Conservation (phyloP, 2,888 invertebrate species). For the Xestoiulus laeticollis region DNA sequence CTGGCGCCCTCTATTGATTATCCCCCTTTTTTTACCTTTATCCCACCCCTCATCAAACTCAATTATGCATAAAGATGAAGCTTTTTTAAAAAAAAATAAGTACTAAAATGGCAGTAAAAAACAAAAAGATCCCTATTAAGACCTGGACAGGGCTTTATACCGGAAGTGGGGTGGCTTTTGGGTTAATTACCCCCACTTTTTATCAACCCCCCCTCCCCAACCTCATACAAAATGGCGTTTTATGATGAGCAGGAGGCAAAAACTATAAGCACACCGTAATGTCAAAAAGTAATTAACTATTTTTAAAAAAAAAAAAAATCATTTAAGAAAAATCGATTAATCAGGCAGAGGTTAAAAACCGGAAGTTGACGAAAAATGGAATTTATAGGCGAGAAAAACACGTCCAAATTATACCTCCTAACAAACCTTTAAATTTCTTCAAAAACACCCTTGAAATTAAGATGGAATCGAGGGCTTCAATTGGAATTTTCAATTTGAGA, state of each 20-base stretch:
- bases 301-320: neutral
- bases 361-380: too few species aligned
- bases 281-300: constrained; percentile 26
- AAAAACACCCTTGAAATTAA: too few species aligned
- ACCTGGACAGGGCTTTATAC: neutral
- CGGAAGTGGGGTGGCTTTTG: neutral
- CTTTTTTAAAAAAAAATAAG: neutral
- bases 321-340: too few species aligned
- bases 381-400: too few species aligned
- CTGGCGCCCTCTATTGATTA: neutral
- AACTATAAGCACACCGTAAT: neutral
- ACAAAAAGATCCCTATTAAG: neutral
- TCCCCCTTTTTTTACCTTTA: neutral
- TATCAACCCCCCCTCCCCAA: neutral
- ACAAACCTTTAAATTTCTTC: too few species aligned
- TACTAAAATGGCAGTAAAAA: constrained; percentile 7
- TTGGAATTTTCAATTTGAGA: neutral
- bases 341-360: too few species aligned
- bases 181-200: constrained; percentile 1
- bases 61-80: constrained; percentile 16
- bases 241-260: neutral
- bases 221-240: neutral
- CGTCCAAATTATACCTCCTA: too few species aligned
- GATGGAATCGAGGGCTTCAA: too few species aligned
- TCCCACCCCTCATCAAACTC: neutral